Evolutionary conservation across 2,797 vertebrate genomes (phyloP).

Genomic region (Enteromius unitaeniatus): DNA sequence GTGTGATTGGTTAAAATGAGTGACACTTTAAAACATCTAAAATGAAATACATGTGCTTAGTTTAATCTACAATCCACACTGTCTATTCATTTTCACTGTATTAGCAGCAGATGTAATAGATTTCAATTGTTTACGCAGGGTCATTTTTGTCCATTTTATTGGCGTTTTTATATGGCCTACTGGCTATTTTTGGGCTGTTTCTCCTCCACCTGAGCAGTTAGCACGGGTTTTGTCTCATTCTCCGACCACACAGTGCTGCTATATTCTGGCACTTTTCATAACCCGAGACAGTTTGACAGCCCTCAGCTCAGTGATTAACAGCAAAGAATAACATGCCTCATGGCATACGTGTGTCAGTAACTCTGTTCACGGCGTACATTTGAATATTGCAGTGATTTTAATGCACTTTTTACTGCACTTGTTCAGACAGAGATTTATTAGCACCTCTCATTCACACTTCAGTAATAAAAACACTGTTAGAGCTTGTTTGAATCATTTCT

Average conservation of each 20-base stretch:
- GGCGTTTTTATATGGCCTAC: too few species aligned
- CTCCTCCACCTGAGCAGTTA: neutral
- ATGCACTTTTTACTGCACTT: neutral
- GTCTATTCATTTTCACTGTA: too few species aligned
- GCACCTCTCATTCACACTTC: neutral
- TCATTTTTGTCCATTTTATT: too few species aligned
- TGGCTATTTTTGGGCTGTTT: neutral
- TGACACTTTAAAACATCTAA: too few species aligned
- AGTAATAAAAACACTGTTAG: neutral
- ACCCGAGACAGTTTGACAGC: neutral
- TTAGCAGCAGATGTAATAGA: too few species aligned
- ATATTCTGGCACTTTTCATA: neutral
- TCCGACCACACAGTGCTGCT: neutral
- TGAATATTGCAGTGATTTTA: neutral
- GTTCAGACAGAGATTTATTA: neutral
- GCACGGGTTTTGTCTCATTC: neutral
- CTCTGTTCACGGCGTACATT: constrained; percentile 66
- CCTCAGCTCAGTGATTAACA: neutral
- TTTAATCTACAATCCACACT: too few species aligned
- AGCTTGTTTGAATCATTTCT: neutral
- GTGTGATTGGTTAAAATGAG: too few species aligned
- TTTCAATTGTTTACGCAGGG: too few species aligned
- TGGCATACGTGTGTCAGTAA: constrained; percentile 66
- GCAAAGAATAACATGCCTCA: constrained; percentile 15
- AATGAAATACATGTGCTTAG: too few species aligned